Percentiles rank a stretch among this genome's conserved stretches.
Evolutionary conservation across 2,797 vertebrate genomes (phyloP).

Genomic region (Gallirallus australis): DNA sequence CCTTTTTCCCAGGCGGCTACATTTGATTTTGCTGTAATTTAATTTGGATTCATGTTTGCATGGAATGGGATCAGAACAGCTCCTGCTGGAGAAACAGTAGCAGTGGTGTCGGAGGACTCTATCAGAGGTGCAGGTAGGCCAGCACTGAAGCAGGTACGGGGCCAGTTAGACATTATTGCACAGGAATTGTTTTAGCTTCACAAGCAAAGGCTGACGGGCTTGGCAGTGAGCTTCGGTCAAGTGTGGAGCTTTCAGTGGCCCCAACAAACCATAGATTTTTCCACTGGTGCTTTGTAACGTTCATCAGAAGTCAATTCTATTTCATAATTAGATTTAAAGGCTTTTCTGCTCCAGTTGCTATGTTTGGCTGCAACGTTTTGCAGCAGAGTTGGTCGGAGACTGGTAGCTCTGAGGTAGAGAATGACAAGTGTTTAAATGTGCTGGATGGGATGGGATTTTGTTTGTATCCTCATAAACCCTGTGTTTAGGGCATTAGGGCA

Average conservation of each 20-base stretch:
- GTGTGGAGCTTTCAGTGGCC: neutral
- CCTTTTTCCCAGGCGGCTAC: neutral
- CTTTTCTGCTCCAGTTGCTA: neutral
- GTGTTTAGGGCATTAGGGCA: neutral
- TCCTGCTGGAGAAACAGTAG: neutral
- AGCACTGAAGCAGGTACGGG: neutral
- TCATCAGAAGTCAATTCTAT: neutral
- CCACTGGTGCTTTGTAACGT: neutral
- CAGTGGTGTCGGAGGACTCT: neutral
- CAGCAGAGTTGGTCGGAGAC: neutral
- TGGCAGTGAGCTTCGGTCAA: neutral
- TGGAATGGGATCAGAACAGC: neutral
- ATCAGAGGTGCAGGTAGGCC: neutral
- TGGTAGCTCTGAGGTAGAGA: neutral
- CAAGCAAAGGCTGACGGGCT: neutral
- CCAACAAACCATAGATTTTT: constrained; percentile 1
- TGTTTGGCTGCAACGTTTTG: neutral
- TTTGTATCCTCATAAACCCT: neutral
- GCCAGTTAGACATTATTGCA: neutral
- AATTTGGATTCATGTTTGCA: neutral
- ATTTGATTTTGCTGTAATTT: neutral
- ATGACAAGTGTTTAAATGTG: neutral
- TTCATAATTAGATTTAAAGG: neutral
- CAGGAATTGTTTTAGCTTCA: neutral
- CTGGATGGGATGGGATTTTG: neutral